Percentiles rank a stretch among this genome's conserved stretches.
phyloP scores from a whole-genome alignment of 1,140 invertebrate species.

The Tetragnatha versicolor region DNA sequence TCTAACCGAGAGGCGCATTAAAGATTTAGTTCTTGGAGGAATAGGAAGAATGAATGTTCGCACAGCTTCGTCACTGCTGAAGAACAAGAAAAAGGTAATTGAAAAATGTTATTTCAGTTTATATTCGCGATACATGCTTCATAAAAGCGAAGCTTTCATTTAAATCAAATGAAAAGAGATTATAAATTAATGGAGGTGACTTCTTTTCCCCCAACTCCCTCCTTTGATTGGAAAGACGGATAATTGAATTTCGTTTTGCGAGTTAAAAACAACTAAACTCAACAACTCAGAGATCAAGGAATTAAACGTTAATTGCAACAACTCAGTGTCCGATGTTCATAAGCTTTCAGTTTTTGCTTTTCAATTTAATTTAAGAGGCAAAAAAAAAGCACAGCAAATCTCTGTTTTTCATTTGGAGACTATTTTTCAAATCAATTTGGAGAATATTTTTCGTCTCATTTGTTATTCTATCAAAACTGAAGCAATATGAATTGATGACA shows the following conservation, averaged over 20 bases:
- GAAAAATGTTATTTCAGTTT: constrained; percentile 20
- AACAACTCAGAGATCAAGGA: neutral
- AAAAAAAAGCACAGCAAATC: neutral
- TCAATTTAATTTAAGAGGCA: constrained; percentile 27
- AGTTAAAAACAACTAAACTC: too few species aligned
- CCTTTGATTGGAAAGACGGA: neutral
- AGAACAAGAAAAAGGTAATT: constrained; percentile 28
- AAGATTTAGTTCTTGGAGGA: constrained; percentile 8
- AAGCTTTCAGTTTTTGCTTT: constrained; percentile 5
- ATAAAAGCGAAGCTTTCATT: constrained; percentile 8
- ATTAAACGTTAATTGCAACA: constrained; percentile 27
- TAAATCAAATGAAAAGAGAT: constrained; percentile 34
- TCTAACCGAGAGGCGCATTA: neutral
- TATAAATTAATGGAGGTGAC: constrained; percentile 30
- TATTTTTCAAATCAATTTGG: constrained; percentile 2
- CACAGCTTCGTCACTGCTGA: neutral
- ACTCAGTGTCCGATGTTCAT: neutral
- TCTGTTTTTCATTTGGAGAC: constrained; percentile 10
- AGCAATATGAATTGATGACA: constrained; percentile 20
- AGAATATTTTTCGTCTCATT: constrained; percentile 14
- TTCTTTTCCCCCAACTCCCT: neutral
- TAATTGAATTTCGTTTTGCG: constrained; percentile 24
- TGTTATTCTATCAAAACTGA: constrained; percentile 6
- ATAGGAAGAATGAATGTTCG: neutral
- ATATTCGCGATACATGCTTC: neutral